These are phyloP conservation scores for Euproctis similis DNA, from an alignment of 2,888 invertebrate species.

Conservation along the genomic window DNA sequence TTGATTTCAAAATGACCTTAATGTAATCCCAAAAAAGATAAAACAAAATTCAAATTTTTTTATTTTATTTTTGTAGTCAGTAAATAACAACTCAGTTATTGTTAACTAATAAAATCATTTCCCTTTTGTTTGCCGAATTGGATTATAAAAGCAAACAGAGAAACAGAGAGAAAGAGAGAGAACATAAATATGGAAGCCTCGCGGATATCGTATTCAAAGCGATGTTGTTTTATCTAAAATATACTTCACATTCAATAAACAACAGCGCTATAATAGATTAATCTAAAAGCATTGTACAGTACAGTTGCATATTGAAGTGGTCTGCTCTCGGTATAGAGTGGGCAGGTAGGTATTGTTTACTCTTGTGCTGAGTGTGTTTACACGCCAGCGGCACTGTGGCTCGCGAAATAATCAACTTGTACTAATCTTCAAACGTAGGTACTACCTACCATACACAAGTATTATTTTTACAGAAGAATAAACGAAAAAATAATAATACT, in stretches of 20 bases:
- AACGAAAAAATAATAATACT: not conserved
- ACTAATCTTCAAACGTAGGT: constrained; percentile 13
- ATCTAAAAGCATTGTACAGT: constrained; percentile 11
- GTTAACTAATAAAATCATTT: too few species aligned
- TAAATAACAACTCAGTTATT: too few species aligned
- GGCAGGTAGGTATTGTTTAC: constrained; percentile 17
- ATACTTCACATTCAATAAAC: constrained; percentile 6
- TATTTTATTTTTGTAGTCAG: too few species aligned
- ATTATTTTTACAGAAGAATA: too few species aligned
- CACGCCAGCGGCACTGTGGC: constrained; percentile 14
- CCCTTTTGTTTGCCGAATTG: too few species aligned
- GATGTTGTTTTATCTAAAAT: constrained; percentile 1
- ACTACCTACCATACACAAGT: too few species aligned
- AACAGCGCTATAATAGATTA: constrained; percentile 9
- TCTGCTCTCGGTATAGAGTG: too few species aligned
- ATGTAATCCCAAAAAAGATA: too few species aligned
- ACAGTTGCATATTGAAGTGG: constrained; percentile 16
- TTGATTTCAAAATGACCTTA: too few species aligned
- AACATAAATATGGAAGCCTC: too few species aligned
- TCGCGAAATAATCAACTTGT: constrained; percentile 31
- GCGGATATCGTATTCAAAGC: not conserved
- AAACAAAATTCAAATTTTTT: too few species aligned
- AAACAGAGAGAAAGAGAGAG: not conserved
- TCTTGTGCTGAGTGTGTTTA: constrained; percentile 12
- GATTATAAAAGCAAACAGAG: too few species aligned